Base-by-base conservation (phyloP, 2,113 vertebrate genomes). In the Dendrocopos noguchii region DNA sequence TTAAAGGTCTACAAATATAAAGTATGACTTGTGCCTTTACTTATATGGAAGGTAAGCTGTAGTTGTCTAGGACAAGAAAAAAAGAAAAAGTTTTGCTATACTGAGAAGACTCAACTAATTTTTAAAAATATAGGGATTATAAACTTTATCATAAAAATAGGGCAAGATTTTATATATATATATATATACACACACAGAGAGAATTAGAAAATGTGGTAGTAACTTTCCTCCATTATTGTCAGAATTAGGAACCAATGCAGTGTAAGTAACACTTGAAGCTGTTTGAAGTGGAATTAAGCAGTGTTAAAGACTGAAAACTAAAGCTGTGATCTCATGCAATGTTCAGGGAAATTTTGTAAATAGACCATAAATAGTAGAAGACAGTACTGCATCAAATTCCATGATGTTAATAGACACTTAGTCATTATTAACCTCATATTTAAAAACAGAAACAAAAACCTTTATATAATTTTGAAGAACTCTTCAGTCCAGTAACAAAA, bases 241-340 rank as follows among this genome's bases (percentile, higher is more conserved):
- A 70, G 15, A 73, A 29, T 20, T 29, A 24, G 24, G 16, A n/a
- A 28, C 18, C 18, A 64, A n/a, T 59, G 71, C 34, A 72, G 63
- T n/a, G 8, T 44, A 73, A 73, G 19, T 56, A 76, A 53, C 14
- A 34, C 56, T 57, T 57, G 14, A 88, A 88, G 52, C 12, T 68
- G 6, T 82, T 55, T 68, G 15, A 71, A 17, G 25, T 47, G 18
- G 31, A 61, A 42, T 66, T 46, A 7, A 61, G 61, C 17, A 60
- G 2, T 55, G 16, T 60, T 50, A 72, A 71, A 72, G 21, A 55
- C 29, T 56, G 39, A 22, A 87, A 74, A 6, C 22, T 60, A 44
- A 59, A 33, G 22, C 8, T n/a, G 31, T 52, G 24, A 56, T 67
- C 19, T 33, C 25, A 64, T 0, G 0, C 8, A 21, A 17, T 31